Conservation (phyloP, 2,888 invertebrate species). For the Bugulina stolonifera region DNA sequence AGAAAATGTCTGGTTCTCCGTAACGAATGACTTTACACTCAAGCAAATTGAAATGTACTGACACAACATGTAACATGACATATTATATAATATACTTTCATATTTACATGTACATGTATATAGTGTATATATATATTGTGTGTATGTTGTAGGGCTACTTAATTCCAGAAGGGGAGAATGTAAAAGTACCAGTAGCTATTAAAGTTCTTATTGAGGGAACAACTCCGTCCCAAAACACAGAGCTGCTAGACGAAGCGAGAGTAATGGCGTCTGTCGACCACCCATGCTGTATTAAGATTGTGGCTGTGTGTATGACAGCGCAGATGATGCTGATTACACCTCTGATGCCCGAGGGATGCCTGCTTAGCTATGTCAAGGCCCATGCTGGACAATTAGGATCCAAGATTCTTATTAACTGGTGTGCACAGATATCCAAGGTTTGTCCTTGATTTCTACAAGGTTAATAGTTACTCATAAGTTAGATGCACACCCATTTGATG, state of each 20-base stretch:
- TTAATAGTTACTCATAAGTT: too few species aligned
- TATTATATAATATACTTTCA: not conserved
- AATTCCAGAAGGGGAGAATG: constrained; percentile 48
- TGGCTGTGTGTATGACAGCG: constrained; percentile 93
- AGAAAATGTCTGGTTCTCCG: too few species aligned
- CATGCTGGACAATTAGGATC: constrained; percentile 90
- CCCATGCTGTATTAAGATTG: constrained; percentile 81
- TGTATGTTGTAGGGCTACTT: constrained; percentile 46
- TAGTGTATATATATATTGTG: not conserved
- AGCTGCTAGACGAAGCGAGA: constrained; percentile 90
- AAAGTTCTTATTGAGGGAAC: constrained; percentile 80
- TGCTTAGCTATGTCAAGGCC: constrained; percentile 86
- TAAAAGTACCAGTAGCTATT: constrained; percentile 85
- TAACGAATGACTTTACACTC: too few species aligned
- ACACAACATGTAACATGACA: too few species aligned
- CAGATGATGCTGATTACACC: constrained; percentile 97
- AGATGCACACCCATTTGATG: too few species aligned
- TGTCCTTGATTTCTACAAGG: too few species aligned
- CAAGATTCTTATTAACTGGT: constrained; percentile 90
- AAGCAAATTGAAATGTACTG: too few species aligned
- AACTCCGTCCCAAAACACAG: constrained; percentile 71
- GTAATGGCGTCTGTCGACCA: constrained; percentile 97
- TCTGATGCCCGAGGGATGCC: constrained; percentile 91
- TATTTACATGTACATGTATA: not conserved
- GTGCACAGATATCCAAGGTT: constrained; percentile 85